Base-by-base conservation (phyloP, 2,797 vertebrate genomes). In the Chrosomus eos region DNA sequence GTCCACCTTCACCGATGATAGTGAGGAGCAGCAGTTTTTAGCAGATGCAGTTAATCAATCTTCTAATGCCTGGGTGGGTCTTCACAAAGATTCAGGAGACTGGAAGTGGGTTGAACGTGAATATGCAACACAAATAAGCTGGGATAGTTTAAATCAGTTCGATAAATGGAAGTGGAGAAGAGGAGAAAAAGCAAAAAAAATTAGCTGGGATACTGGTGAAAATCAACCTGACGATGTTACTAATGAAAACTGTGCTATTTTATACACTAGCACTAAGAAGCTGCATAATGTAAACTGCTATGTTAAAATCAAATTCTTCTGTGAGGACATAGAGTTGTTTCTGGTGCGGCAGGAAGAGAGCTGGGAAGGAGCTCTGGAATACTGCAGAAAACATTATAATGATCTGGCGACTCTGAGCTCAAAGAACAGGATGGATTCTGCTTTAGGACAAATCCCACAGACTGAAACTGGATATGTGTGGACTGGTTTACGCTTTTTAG, bases 281-380 rank as follows among this genome's bases (percentile, higher is more conserved):
- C 68, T 81, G 11, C 1, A 70, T 38, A 64, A 43, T 6, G 3
- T 19, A 0, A 11, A 43, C 3, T 88, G 83, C 5, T 14, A 5
- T 64, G 10, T 0, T 40, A 40, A 0, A 40, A n/a, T n/a, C 38
- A 36, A 33, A 23, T 45, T 88, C 48, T 85, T 80, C 76, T 88
- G 87, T 38, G 80, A 83, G 84, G 18, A 40, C 11, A 51, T 72
- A 14, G 89, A 92, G 26, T 91, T 91, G 14, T 64, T 91, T 72
- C 78, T 67, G 36, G 19, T 90, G 0, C 0, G 13, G 0, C 0
- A 40, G 1, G 0, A 0, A 0, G 16, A 1, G 68, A 18, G 0
- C 3, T 90, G 92, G 91, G 0, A 1, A 0, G 5, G 36, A 0
- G 92, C 93, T 88, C 87, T 83, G 74, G 53, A 74, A 31, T 85